Percentiles rank a stretch among this genome's conserved stretches.
Conservation (phyloP, 2,113 vertebrate species). For the Coracopsis vasa region DNA sequence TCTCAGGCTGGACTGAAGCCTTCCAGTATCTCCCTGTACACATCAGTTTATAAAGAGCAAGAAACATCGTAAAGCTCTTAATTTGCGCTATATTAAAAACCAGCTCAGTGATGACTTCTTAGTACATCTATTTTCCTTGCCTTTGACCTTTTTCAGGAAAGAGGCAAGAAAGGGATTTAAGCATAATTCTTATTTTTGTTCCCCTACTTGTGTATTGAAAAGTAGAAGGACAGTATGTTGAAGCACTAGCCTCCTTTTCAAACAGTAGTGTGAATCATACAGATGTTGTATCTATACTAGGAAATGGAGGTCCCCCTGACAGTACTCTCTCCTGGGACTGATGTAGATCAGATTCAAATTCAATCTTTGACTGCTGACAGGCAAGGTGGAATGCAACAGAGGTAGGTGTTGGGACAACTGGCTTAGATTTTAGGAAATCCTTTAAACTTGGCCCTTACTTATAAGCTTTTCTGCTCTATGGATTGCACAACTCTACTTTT, state of each 20-base stretch:
- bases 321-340: neutral
- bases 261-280: neutral
- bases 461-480: neutral
- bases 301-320: neutral
- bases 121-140: neutral
- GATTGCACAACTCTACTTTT: neutral
- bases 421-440: neutral
- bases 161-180: neutral
- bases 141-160: neutral
- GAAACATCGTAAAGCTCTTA: neutral
- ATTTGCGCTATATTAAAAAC: neutral
- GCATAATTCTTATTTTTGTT: neutral
- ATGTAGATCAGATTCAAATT: neutral
- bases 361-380: neutral
- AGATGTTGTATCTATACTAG: neutral
- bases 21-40: neutral
- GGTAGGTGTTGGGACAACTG: neutral
- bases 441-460: neutral
- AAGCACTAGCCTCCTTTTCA: neutral
- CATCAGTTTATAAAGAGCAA: neutral
- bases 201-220: neutral
- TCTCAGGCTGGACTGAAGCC: neutral
- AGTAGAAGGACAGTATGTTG: neutral
- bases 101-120: neutral
- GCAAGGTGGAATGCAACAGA: neutral